Evolutionary conservation across 1,140 invertebrate species (phyloP), one percentile per base, ranked within the genome.

Genomic region (Arion vulgaris): DNA sequence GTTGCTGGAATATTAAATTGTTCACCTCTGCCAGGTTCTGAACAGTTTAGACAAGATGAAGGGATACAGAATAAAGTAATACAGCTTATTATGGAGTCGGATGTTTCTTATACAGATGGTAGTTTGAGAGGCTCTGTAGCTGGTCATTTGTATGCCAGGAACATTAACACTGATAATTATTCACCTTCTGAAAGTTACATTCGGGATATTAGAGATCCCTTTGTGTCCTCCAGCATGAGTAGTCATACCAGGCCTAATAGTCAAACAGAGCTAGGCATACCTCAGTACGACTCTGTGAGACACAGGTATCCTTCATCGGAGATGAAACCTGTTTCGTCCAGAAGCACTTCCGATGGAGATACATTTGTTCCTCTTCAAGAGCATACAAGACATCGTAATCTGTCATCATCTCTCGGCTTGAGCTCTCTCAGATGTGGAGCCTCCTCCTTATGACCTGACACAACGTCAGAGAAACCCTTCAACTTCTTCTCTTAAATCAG

Each of bases 381-480:
- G 34, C 57, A 62, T 62, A 62, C 57, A 23, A 32, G 69, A 9
- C 69, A 71, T 26, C 9, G 69, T 15, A 71, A 71, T 39, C 32
- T 39, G 26, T 71, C 69, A 15, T 71, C 32, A 38, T 71, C 69
- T 15, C 69, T 38, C 2, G 38, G 69, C 7, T 36, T 17, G 15
- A 36, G 26, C 7, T 71, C 32, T 71, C 2, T 15, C 32, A 34
- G 69, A 71, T 39, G 15, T 38, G 7, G 69, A 71, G 15, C 69
- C 69, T 19, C 69, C 69, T 36, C 34, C 69, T 5, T 45, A 74
- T 74, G 72, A 74, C 23, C 41, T 74, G 5, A 15, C 72, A 15
- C 32, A 77, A 9, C 75, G 75, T 2, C 75, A 77, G 32, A 77
- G 79, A 57, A 81, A 81, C 36, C 51, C 38, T 28, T 81, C 79